A percentile compares a stretch with the other conserved stretches of the same genome.
phyloP scores from a whole-genome alignment of 1,140 invertebrate genomes.

The Achroia grisella region DNA sequence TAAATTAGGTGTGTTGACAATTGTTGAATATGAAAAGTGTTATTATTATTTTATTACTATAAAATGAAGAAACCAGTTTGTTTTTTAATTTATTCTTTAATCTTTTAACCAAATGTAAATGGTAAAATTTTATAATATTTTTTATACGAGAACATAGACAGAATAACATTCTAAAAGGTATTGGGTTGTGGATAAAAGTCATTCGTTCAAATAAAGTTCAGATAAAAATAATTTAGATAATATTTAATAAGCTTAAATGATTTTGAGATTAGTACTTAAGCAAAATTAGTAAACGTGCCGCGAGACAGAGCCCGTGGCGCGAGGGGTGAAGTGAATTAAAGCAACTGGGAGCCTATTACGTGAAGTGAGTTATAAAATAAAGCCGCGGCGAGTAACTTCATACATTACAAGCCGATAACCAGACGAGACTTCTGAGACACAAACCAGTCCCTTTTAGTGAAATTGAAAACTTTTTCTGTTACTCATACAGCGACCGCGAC shows the following conservation, averaged over 20 bases:
- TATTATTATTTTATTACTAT: no score
- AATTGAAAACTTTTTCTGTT: slow-evolving; percentile 75
- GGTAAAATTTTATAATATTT: no score
- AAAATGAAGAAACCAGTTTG: no score
- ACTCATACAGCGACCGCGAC: slow-evolving; percentile 63
- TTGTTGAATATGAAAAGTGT: no score
- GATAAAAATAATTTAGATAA: no score
- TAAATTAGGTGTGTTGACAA: no score
- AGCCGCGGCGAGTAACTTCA: slow-evolving; percentile 65
- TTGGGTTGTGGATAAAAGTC: no score
- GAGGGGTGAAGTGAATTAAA: slow-evolving; percentile 55
- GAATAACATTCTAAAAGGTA: no score
- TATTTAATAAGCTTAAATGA: slow-evolving; percentile 4
- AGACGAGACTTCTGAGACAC: slow-evolving; percentile 73
- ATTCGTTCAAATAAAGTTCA: no score
- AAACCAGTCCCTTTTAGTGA: slow-evolving; percentile 75
- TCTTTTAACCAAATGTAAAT: no score
- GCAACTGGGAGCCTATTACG: slow-evolving; percentile 57
- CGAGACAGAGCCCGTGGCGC: slow-evolving; percentile 9
- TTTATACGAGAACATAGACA: no score
- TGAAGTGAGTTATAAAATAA: slow-evolving; percentile 72
- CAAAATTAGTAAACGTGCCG: slow-evolving; percentile 40
- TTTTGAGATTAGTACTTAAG: slow-evolving; percentile 22
- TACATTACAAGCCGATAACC: slow-evolving; percentile 74
- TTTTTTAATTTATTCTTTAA: no score